These are phyloP conservation scores for Xenotilapia caudafasciata DNA, from an alignment of 2,113 vertebrate species.

Conservation along the genomic window DNA sequence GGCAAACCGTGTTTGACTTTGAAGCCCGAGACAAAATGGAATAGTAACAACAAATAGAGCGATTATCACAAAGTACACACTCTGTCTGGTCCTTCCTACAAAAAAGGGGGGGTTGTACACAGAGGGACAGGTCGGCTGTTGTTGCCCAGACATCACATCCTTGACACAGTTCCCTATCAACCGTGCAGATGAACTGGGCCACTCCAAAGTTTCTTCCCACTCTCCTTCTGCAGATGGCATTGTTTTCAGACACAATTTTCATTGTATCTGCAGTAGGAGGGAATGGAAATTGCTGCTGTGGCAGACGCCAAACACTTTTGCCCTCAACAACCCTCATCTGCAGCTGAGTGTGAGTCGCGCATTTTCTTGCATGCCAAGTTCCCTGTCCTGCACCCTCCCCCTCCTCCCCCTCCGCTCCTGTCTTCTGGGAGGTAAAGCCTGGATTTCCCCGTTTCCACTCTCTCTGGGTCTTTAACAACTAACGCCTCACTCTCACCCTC, in stretches of 20 bases:
- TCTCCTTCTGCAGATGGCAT: constrained; percentile 61
- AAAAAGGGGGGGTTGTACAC: not conserved
- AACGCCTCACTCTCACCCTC: constrained; percentile 53
- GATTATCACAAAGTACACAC: not conserved
- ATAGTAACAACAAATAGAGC: not conserved
- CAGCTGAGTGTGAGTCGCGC: not conserved
- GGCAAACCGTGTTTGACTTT: not conserved
- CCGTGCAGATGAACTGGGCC: constrained; percentile 41
- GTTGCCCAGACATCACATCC: constrained; percentile 49
- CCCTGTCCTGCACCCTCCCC: not conserved
- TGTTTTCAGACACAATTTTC: constrained; percentile 70
- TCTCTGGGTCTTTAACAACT: constrained; percentile 55
- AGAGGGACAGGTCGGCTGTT: not conserved
- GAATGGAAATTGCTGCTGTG: constrained; percentile 45
- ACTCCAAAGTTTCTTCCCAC: constrained; percentile 59
- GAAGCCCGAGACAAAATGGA: not conserved
- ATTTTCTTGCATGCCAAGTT: not conserved
- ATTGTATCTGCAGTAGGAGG: constrained; percentile 66
- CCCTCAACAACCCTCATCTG: constrained; percentile 48
- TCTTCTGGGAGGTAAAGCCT: constrained; percentile 67
- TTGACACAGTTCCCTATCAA: constrained; percentile 38
- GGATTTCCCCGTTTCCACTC: constrained; percentile 70
- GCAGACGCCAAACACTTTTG: constrained; percentile 35
- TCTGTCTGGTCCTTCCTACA: not conserved
- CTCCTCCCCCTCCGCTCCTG: not conserved